Percentiles rank a stretch among this genome's conserved stretches.
Conservation (phyloP, 2,888 invertebrate genomes). For the Spodoptera exigua region DNA sequence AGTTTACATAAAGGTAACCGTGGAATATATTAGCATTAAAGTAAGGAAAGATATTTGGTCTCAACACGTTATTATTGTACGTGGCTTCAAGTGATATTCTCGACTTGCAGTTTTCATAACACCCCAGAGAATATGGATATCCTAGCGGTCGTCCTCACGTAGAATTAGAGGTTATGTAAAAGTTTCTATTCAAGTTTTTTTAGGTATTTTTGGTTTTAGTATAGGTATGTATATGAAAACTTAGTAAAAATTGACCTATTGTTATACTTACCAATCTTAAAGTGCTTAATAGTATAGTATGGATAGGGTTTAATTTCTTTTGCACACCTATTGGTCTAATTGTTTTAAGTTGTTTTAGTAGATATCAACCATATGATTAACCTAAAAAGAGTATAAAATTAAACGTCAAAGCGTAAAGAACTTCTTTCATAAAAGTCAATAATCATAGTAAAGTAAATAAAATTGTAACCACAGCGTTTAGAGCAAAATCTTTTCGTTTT, state of each 20-base stretch:
- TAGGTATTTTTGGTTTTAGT: neutral
- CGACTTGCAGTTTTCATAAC: constrained; percentile 33
- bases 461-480: constrained; percentile 7
- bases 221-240: no score
- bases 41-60: constrained; percentile 32
- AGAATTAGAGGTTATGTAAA: constrained; percentile 12
- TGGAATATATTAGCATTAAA: constrained; percentile 47
- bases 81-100: constrained; percentile 32
- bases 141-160: neutral
- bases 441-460: no score
- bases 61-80: constrained; percentile 47
- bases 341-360: no score
- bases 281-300: no score
- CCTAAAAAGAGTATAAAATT: no score
- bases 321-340: no score
- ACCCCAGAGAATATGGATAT: constrained; percentile 1
- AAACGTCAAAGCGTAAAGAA: neutral
- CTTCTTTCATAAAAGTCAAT: constrained; percentile 2
- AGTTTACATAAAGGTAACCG: constrained; percentile 44
- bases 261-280: no score
- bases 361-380: no score
- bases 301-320: no score
- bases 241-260: no score
- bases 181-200: neutral
- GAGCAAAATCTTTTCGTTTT: constrained; percentile 35